Percentiles rank a stretch among this genome's conserved stretches.
Conservation (phyloP, 64 coral and sea anemone genomes). For the Montipora cactus region DNA sequence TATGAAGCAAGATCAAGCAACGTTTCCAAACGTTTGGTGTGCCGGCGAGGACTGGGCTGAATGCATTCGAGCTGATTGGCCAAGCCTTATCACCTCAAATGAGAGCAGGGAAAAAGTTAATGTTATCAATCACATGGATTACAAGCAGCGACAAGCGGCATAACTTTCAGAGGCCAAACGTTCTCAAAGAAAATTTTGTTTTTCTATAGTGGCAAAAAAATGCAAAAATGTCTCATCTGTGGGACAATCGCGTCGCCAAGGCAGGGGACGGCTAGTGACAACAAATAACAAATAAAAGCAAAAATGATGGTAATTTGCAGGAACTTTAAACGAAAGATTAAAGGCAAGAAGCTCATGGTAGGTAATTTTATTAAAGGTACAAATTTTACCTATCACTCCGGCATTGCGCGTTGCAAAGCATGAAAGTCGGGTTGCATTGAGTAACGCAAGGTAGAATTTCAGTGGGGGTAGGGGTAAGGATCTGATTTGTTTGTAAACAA, state of each 20-base stretch:
- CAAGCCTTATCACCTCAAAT: not conserved
- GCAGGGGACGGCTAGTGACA: not conserved
- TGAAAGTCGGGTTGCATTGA: not conserved
- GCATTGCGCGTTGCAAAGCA: too few species aligned
- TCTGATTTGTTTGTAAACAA: slow-evolving; percentile 21
- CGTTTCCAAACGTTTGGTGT: slow-evolving; percentile 10
- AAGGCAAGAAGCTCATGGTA: slow-evolving; percentile 31
- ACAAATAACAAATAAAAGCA: not conserved
- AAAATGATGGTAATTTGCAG: slow-evolving; percentile 28
- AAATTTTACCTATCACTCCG: not conserved
- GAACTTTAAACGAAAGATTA: slow-evolving; percentile 36
- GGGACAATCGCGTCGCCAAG: not conserved
- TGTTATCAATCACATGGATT: too few species aligned
- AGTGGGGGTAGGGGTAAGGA: not conserved
- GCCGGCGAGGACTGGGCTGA: not conserved
- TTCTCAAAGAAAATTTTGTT: too few species aligned
- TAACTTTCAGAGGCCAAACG: not conserved
- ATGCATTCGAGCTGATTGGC: not conserved
- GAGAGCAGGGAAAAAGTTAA: too few species aligned
- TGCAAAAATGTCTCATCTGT: not conserved
- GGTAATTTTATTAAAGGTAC: not conserved
- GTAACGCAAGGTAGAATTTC: not conserved
- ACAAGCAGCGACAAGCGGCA: too few species aligned
- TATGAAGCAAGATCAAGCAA: not conserved
- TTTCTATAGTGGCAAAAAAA: not conserved